A percentile compares a stretch with the other conserved stretches of the same genome.
Evolutionary conservation across 2,888 invertebrate species (phyloP).

Genomic region (Ochropleura leucogaster): DNA sequence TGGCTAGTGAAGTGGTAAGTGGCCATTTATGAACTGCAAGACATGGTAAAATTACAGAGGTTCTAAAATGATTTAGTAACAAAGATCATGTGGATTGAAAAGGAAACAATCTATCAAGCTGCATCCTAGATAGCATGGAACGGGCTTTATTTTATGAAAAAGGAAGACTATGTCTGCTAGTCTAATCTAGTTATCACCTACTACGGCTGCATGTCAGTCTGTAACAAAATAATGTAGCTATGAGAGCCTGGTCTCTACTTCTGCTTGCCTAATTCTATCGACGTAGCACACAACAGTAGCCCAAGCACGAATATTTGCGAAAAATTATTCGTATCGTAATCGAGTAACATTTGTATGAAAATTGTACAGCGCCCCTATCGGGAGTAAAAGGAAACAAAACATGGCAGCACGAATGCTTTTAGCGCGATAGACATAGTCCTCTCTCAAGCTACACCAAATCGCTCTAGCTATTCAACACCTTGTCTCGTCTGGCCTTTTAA

Average conservation of each 20-base stretch:
- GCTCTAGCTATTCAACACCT: background rate
- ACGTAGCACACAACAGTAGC: background rate
- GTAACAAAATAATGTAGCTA: background rate
- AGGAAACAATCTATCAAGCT: background rate
- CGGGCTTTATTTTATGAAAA: background rate
- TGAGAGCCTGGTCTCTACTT: background rate
- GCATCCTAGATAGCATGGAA: background rate
- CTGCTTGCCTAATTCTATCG: background rate
- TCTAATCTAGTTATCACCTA: background rate
- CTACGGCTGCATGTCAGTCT: background rate
- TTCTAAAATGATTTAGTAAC: background rate
- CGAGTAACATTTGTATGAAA: too few relatives aligned
- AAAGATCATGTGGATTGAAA: background rate
- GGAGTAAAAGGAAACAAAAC: too few relatives aligned
- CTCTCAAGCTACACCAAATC: background rate
- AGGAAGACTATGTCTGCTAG: background rate
- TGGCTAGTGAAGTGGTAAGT: slow-evolving; percentile 48
- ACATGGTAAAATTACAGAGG: background rate
- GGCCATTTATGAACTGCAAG: slow-evolving; percentile 1
- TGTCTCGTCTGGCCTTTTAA: background rate
- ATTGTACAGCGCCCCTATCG: too few relatives aligned
- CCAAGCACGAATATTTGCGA: too few relatives aligned
- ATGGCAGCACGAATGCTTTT: too few relatives aligned
- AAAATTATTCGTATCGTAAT: too few relatives aligned
- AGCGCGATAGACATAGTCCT: background rate